A percentile compares a stretch with the other conserved stretches of the same genome.
phyloP scores from a whole-genome alignment of 2,113 vertebrate species.

The Herpailurus yagouaroundi region DNA sequence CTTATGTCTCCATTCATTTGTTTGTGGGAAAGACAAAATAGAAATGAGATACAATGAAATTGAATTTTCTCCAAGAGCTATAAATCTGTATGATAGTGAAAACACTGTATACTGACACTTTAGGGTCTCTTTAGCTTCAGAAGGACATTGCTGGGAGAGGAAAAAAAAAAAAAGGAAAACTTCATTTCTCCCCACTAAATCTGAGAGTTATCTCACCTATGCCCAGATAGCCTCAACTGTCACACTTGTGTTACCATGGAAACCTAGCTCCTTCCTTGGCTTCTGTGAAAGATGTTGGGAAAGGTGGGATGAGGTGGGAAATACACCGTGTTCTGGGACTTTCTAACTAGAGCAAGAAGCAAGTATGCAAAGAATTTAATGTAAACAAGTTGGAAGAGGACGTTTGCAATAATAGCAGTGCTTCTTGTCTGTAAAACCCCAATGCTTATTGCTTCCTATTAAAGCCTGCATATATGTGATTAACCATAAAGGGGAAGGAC shows the following conservation, averaged over 20 bases:
- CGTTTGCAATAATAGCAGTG: neutral
- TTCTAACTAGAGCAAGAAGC: neutral
- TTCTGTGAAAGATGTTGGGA: constrained; percentile 57
- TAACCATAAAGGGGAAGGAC: neutral
- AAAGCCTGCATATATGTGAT: neutral
- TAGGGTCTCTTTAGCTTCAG: constrained; percentile 5
- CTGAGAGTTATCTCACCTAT: constrained; percentile 62
- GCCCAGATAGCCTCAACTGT: constrained; percentile 52
- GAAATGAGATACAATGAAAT: constrained; percentile 43
- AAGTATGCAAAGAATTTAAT: neutral
- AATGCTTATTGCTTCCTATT: neutral
- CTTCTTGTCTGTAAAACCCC: neutral
- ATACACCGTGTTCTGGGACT: constrained; percentile 2
- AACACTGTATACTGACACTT: neutral
- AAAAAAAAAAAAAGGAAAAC: neutral
- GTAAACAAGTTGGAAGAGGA: neutral
- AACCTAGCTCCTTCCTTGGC: constrained; percentile 55
- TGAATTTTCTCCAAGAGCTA: neutral
- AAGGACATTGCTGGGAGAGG: neutral
- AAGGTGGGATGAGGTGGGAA: constrained; percentile 53
- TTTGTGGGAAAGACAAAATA: constrained; percentile 31
- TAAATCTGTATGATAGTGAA: neutral
- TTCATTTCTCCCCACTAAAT: constrained; percentile 63
- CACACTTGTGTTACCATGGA: constrained; percentile 74
- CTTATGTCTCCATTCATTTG: neutral